Conservation (phyloP, 2,888 invertebrate genomes). For the Meteorus colon region DNA sequence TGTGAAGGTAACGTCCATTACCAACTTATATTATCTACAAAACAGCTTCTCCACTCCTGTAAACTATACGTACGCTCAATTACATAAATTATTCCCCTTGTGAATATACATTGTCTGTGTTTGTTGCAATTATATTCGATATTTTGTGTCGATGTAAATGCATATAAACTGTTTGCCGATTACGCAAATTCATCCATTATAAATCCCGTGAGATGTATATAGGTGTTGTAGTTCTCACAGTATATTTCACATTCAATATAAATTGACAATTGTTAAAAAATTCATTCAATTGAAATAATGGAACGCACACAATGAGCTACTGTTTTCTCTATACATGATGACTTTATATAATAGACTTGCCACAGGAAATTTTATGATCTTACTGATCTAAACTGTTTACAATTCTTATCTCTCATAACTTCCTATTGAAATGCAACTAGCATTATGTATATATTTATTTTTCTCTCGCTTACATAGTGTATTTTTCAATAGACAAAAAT, state of each 20-base stretch:
- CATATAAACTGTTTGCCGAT: slow-evolving; percentile 18
- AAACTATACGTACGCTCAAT: slow-evolving; percentile 31
- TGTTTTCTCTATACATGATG: not conserved
- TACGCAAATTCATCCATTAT: slow-evolving; percentile 35
- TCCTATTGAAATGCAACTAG: not conserved
- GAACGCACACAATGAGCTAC: not conserved
- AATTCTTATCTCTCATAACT: not conserved
- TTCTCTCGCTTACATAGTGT: not conserved
- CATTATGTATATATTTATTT: not conserved
- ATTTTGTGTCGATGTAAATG: slow-evolving; percentile 3
- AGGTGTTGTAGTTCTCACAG: slow-evolving; percentile 23
- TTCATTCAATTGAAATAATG: slow-evolving; percentile 16
- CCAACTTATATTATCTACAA: slow-evolving; percentile 23
- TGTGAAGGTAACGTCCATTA: slow-evolving; percentile 22
- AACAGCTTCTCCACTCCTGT: slow-evolving; percentile 26
- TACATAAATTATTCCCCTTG: slow-evolving; percentile 35
- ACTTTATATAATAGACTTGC: not conserved
- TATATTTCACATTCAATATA: slow-evolving; percentile 20
- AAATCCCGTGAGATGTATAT: not conserved
- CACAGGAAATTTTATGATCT: not conserved
- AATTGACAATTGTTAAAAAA: slow-evolving; percentile 18
- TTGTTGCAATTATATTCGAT: slow-evolving; percentile 20
- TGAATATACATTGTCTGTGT: slow-evolving; percentile 14
- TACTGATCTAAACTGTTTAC: not conserved
- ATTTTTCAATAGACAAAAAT: no score